Conservation (phyloP, 2,113 vertebrate genomes). For the Oryzias curvinotus region DNA sequence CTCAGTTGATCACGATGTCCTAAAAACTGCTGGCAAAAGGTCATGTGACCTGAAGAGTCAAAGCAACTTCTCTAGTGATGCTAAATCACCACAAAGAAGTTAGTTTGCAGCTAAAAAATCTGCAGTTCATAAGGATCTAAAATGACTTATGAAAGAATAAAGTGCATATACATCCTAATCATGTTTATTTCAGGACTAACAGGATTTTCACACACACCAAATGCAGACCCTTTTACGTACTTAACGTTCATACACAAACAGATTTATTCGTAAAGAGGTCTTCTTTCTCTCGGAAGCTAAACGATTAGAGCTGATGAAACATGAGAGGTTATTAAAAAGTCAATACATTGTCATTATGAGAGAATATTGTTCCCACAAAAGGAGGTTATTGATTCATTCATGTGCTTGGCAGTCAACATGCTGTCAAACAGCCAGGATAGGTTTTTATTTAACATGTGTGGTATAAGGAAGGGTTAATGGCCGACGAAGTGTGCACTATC, state of each 20-base stretch:
- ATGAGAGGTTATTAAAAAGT: constrained; percentile 77
- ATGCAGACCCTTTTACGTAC: constrained; percentile 15
- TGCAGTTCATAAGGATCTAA: constrained; percentile 8
- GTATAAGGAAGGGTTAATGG: neutral
- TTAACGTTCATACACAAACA: constrained; percentile 9
- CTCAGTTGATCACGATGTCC: constrained; percentile 34
- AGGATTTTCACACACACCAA: constrained; percentile 8
- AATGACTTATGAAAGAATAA: constrained; percentile 13
- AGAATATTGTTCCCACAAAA: constrained; percentile 74
- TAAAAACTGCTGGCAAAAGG: constrained; percentile 48
- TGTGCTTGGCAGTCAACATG: constrained; percentile 71
- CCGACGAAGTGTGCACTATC: too few species aligned
- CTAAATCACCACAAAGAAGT: constrained; percentile 17
- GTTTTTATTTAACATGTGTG: constrained; percentile 48
- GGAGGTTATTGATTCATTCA: constrained; percentile 71
- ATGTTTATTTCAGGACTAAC: neutral
- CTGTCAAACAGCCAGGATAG: constrained; percentile 68
- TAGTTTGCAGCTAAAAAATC: constrained; percentile 9
- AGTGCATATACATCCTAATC: neutral
- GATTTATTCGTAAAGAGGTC: constrained; percentile 24
- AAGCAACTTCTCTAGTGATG: constrained; percentile 22
- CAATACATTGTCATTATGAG: constrained; percentile 80
- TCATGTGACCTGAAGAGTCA: constrained; percentile 32
- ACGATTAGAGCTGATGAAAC: constrained; percentile 74
- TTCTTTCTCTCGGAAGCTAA: constrained; percentile 58